Evolutionary conservation across 2,888 invertebrate species (phyloP).

Genomic region (Amphipoea oculea): DNA sequence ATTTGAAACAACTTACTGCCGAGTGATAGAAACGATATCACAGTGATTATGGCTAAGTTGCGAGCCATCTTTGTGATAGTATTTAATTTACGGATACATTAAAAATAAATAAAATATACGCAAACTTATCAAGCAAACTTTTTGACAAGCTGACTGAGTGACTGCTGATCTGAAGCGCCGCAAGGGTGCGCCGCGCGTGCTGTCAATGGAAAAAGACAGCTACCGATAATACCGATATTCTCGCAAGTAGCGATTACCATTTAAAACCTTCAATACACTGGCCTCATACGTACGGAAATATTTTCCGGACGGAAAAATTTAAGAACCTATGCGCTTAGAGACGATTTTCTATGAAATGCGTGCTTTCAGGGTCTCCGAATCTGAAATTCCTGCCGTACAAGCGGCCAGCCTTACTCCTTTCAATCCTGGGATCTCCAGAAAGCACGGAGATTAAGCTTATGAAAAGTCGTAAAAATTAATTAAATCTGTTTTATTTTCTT

Average conservation of each 20-base stretch:
- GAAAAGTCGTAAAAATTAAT: too few relatives aligned
- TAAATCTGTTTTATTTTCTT: background rate
- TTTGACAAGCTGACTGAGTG: constrained; percentile 43
- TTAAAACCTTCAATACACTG: background rate
- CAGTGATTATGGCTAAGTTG: constrained; percentile 55
- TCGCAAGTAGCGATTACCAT: background rate
- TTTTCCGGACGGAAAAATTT: too few relatives aligned
- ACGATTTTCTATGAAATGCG: too few relatives aligned
- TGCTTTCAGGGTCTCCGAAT: too few relatives aligned
- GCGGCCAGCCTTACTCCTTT: too few relatives aligned
- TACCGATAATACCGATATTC: background rate
- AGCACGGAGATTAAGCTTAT: too few relatives aligned
- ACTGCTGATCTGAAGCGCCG: background rate
- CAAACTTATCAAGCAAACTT: constrained; percentile 37
- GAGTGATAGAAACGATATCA: constrained; percentile 67
- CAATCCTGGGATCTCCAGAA: background rate
- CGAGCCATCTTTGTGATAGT: constrained; percentile 68
- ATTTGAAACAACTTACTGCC: constrained; percentile 68
- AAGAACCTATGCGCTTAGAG: too few relatives aligned
- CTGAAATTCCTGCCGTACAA: too few relatives aligned
- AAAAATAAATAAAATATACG: constrained; percentile 31
- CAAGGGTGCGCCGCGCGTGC: background rate
- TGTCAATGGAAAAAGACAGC: constrained; percentile 3
- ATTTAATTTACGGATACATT: constrained; percentile 58
- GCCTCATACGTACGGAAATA: too few relatives aligned